phyloP scores from a whole-genome alignment of 2,888 invertebrate genomes.

The Lasioglossum zephyrum region DNA sequence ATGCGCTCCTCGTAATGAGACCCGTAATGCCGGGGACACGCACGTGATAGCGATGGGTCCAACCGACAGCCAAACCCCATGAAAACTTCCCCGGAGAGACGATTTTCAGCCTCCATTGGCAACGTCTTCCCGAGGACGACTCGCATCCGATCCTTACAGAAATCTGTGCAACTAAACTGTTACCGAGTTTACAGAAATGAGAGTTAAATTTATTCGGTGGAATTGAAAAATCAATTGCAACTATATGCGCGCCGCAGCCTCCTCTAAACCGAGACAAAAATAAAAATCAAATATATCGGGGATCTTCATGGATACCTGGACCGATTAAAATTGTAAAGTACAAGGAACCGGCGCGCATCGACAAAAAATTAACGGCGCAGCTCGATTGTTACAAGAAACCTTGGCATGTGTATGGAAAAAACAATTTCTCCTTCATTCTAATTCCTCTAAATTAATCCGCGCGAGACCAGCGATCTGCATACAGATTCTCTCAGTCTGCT shows the following conservation, averaged over 20 bases:
- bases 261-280: not conserved
- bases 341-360: not conserved
- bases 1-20: conserved; percentile 73
- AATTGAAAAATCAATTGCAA: not conserved
- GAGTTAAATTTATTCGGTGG: not conserved
- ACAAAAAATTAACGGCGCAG: not conserved
- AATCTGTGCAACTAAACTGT: not conserved
- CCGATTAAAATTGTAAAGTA: not conserved
- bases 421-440: not conserved
- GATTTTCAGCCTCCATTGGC: not conserved
- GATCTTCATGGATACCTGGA: not conserved
- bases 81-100: not conserved
- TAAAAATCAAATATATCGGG: not conserved
- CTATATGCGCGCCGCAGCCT: not conserved
- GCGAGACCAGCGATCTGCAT: not conserved
- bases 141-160: too few species aligned
- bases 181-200: not conserved
- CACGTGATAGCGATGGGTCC: conserved; percentile 34
- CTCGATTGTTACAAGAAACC: not conserved
- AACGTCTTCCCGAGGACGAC: not conserved
- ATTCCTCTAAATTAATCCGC: not conserved
- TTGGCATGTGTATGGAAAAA: not conserved
- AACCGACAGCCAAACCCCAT: not conserved
- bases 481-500: not conserved
- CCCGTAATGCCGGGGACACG: conserved; percentile 65